Base-by-base conservation (phyloP, 2,113 vertebrate species). In the Misgurnus anguillicaudatus region DNA sequence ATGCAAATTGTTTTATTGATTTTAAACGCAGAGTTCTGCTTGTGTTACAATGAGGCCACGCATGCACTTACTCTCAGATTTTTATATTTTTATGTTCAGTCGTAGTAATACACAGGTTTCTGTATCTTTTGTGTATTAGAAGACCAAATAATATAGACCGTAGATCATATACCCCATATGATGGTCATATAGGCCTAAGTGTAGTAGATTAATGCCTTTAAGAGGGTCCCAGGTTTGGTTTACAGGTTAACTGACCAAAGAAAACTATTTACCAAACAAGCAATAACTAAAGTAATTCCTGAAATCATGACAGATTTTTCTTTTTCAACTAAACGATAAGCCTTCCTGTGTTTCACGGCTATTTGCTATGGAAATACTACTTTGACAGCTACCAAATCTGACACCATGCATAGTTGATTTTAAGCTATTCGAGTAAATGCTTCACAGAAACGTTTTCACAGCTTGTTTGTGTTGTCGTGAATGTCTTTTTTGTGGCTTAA, bases 101-200 rank as follows among this genome's bases (percentile, higher is more conserved):
- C 55, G 19, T 74, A 74, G 71, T 74, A 74, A 74, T 74, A 74
- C 71, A 47, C 71, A 74, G 71, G 71, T 74, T 74, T 74, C 41
- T 74, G 2, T 16, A 51, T 45, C n/a, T 74, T 60, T 45, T 31
- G 19, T 21, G 57, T 61, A 60, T 70, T 11, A 58, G 11, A 19
- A 69, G 51, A 55, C 48, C 31, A 72, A 72, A 58, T 58, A 58
- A 31, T 69, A 36, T 53, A 53, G 47, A 69, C 16, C 21, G 24
- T 17, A 51, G 21, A 47, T 2, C 6, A 19, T 57, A 19, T 19
- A n/a, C 17, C 53, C 16, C 69, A 42, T 11, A 42, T 21, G 21
- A 41, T 19, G 5, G 13, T 47, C 41, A 19, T 4, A 57, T 19
- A 67, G 41, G 17, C 64, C 41, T 21, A 13, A 13, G 10, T 24